phyloP scores from a whole-genome alignment of 2,113 vertebrate genomes.

The Ancistrus triradiatus region DNA sequence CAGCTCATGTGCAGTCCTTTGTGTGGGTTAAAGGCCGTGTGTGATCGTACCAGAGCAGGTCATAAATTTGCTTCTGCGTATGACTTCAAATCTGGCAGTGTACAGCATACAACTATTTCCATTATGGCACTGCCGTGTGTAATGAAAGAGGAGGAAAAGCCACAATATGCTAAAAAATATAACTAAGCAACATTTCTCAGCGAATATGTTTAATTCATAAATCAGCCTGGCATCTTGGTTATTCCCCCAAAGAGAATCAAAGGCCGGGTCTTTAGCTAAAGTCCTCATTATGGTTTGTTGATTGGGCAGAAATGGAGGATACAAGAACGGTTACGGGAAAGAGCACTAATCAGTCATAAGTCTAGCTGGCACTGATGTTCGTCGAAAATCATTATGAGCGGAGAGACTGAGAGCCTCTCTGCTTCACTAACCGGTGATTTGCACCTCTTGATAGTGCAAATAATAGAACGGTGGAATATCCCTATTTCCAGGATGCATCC shows the following conservation, averaged over 20 bases:
- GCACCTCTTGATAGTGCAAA: constrained; percentile 38
- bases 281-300: constrained; percentile 56
- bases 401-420: constrained; percentile 26
- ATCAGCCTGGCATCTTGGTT: constrained; percentile 46
- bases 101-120: constrained; percentile 41
- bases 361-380: constrained; percentile 37
- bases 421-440: constrained; percentile 42
- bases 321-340: constrained; percentile 46
- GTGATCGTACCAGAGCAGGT: constrained; percentile 30
- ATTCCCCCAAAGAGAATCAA: constrained; percentile 48
- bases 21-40: constrained; percentile 33
- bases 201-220: constrained; percentile 53
- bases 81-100: constrained; percentile 31
- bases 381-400: constrained; percentile 41
- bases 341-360: constrained; percentile 48
- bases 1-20: constrained; percentile 34
- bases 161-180: constrained; percentile 46
- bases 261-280: constrained; percentile 47
- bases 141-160: constrained; percentile 46
- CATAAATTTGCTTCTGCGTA: constrained; percentile 47
- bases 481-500: constrained; percentile 17
- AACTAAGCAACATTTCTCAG: constrained; percentile 47
- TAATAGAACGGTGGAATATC: constrained; percentile 22
- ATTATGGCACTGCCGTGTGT: constrained; percentile 41
- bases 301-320: constrained; percentile 46